Base-by-base conservation (phyloP, 1,140 invertebrate species). In the Tetraneura akinire region DNA sequence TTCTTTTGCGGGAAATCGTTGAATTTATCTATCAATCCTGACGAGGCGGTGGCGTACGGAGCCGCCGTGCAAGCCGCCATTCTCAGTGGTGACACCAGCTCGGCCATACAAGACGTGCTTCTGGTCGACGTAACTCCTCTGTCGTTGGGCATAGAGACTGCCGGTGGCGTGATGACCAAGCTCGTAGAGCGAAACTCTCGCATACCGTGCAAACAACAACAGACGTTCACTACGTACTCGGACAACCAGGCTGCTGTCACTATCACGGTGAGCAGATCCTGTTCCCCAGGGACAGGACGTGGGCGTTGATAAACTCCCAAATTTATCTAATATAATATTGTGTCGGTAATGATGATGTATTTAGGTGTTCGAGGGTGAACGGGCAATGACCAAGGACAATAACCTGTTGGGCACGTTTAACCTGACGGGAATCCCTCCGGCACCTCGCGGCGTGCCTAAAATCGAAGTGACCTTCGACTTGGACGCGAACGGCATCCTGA, bases 331-430 rank as follows among this genome's bases (percentile, higher is more conserved):
- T n/a, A n/a, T n/a, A n/a, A n/a, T n/a, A n/a, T n/a, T n/a, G n/a
- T n/a, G n/a, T n/a, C n/a, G n/a, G n/a, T n/a, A n/a, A n/a, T n/a
- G n/a, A n/a, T n/a, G n/a, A n/a, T n/a, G n/a, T n/a, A 53, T 45
- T 80, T 55, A 83, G 82, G 92, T 94, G 4, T 92, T 85, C 82
- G 90, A 92, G 85, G 91, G 91, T 29, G 91, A 91, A 84, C 83
- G 90, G 51, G 86, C 88, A 0, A 90, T 91, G 88, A 91, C 91
- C 5, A 89, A 86, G 80, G 90, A 91, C 83, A 91, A 93, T 85
- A 93, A 95, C 84, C 84, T 93, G 9, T 86, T 96, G 18, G 94
- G 94, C 42, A 93, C 90, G 62, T 95, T 95, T 84, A 91, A 94
- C 82, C 84, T 91, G 80, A 87, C 87, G 84, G 90, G 89, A n/a